These are phyloP conservation scores for Zaprionus bogoriensis DNA, from an alignment of 2,888 invertebrate genomes.

Conservation along the genomic window DNA sequence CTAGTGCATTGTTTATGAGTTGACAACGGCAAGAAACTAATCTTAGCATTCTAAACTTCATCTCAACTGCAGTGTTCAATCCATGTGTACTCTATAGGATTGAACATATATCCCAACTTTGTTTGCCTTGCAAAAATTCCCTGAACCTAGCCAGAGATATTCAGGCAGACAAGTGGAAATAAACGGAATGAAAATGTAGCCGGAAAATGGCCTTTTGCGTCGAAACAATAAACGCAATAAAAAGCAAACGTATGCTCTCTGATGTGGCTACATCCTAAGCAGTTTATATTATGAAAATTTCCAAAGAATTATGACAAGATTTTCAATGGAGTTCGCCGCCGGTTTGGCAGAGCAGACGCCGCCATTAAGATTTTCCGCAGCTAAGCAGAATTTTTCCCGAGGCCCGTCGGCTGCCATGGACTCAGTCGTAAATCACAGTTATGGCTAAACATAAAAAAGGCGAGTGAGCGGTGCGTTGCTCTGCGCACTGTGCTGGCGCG, in stretches of 20 bases:
- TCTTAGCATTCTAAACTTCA: too few species aligned
- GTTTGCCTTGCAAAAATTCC: background rate
- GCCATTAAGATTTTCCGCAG: constrained; percentile 25
- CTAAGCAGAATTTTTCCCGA: constrained; percentile 25
- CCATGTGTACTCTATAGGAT: too few species aligned
- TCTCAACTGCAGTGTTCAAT: too few species aligned
- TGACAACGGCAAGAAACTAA: too few species aligned
- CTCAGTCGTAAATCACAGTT: constrained; percentile 53
- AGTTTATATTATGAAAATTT: constrained; percentile 44
- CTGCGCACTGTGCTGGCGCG: too few species aligned
- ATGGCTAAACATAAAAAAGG: constrained; percentile 50
- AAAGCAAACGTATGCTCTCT: constrained; percentile 9
- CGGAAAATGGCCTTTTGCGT: background rate
- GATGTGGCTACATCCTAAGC: constrained; percentile 14
- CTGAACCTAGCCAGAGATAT: background rate
- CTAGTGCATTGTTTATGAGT: too few species aligned
- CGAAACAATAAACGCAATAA: constrained; percentile 11
- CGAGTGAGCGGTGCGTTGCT: too few species aligned
- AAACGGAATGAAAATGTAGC: background rate
- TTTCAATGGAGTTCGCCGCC: constrained; percentile 10
- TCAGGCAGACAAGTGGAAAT: background rate
- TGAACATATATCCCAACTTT: too few species aligned
- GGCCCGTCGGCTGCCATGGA: constrained; percentile 11
- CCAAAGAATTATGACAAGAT: constrained; percentile 51
- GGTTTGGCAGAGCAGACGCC: too few species aligned